Base-by-base conservation (phyloP, 2,797 vertebrate genomes). In the Typhlichthys subterraneus region DNA sequence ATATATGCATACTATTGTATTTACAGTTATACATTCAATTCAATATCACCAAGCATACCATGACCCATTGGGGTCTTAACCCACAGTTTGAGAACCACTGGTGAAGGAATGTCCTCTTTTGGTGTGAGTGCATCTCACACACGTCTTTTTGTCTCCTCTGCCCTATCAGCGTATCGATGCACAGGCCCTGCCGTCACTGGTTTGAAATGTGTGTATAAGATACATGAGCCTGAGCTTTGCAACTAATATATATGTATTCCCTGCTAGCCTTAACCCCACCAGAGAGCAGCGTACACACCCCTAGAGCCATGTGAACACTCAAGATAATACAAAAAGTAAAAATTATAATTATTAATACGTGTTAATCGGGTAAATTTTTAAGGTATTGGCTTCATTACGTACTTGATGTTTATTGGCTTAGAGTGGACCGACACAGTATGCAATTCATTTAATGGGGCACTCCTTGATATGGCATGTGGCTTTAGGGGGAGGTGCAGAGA, bases 171-270 rank as follows among this genome's bases (percentile, higher is more conserved):
- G 11, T 90, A 89, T 93, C 90, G 88, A 65, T 77, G 87, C 79
- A 71, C 79, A 42, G 81, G 61, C 74, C 87, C 91, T 33, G 83
- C 73, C 84, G 86, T 92, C 80, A 45, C 87, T 80, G 88, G 89
- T 91, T 89, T 93, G 89, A 93, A 94, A 94, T 90, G 93, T 94
- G 90, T 91, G 92, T 93, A 91, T 92, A 62, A 81, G 66, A 65
- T 74, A 65, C 23, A 23, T 3, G 3, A 83, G 82, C 73, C 73
- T 87, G 80, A 67, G 87, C 88, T 90, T 92, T 87, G 86, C 87
- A 86, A 84, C 72, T 76, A 76, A 76, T 63, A 75, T 23, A 83
- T 63, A 72, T 57, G 3, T 77, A 81, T 76, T 69, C 57, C n/a
- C 15, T 73, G 69, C 75, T 5, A 42, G 60, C 59, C 69, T 72